Evolutionary conservation across 1,140 invertebrate species (phyloP), one percentile per base, ranked within the genome.

Genomic region (Palaemon carinicauda): DNA sequence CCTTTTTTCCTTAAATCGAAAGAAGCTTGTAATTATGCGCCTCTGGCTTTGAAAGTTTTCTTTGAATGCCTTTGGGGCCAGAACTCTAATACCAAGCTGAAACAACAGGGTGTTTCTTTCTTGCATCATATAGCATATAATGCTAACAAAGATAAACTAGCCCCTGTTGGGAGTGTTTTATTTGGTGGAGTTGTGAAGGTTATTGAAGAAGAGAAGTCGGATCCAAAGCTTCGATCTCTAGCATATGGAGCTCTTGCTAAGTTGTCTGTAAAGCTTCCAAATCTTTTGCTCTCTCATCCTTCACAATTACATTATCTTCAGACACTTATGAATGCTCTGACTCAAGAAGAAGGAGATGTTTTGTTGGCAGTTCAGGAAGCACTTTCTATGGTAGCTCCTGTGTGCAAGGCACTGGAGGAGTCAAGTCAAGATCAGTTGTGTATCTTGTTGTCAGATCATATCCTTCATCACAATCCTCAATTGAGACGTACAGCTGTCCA

Each of bases 1-100:
- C 95, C 96, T 82, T 95, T 96, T 92, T 92, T 98, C 69, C 94
- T 96, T 83, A 95, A 95, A 90, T 95, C 96, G 19, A 94, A 94
- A 19, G 95, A 95, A 84, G 93, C 94, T n/a, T 95, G 94, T 53
- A 95, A 89, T 96, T 81, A 94, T 95, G 90, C 95, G 96, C 90
- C 95, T 95, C 33, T 94, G 94, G 81, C 95, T 95, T 92, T 93
- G 56, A 91, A 96, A 94, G 94, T 97, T 24, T 94, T 97, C 85
- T 98, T 97, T 92, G 96, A 97, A 89, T 95, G 96, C 54, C 91
- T 98, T 10, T 97, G 96, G 92, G 96, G 96, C 74, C 93, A 92
- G 15, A 95, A 96, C 90, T 96, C 96, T 1, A 97, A 97, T 92
- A 92, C 94, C 1, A 95, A 96, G 89, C 93, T 98, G 60, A 96